Percentiles rank a stretch among this genome's conserved stretches.
These are phyloP conservation scores for Galerucella pusilla DNA, from an alignment of 2,888 invertebrate genomes.

Conservation along the genomic window DNA sequence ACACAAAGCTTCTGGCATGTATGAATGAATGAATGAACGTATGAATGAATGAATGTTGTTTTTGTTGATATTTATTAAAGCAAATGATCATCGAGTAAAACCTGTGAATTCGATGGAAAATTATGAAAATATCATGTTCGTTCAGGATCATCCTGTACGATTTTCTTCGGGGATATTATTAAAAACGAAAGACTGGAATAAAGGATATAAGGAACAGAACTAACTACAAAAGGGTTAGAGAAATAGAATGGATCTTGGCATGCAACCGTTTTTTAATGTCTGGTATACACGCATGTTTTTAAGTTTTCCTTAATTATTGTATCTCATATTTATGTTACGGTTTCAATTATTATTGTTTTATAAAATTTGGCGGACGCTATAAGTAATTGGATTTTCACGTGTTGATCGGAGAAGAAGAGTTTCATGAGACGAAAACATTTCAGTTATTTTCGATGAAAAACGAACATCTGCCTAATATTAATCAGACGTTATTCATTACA, in stretches of 20 bases:
- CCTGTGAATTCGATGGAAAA: slow-evolving; percentile 1
- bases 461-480: slow-evolving; percentile 6
- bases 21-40: no score
- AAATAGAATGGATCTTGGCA: slow-evolving; percentile 51
- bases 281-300: slow-evolving; percentile 64
- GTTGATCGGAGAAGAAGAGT: slow-evolving; percentile 35
- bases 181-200: slow-evolving; percentile 43
- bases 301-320: slow-evolving; percentile 55
- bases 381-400: slow-evolving; percentile 56
- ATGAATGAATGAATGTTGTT: no score
- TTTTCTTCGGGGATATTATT: slow-evolving; percentile 44
- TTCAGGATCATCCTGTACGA: slow-evolving; percentile 23
- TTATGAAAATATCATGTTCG: not conserved
- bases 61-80: no score
- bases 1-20: no score
- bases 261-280: slow-evolving; percentile 62
- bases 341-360: slow-evolving; percentile 54
- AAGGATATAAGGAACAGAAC: slow-evolving; percentile 45
- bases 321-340: slow-evolving; percentile 55
- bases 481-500: slow-evolving; percentile 1
- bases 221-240: slow-evolving; percentile 51
- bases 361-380: slow-evolving; percentile 53
- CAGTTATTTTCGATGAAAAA: slow-evolving; percentile 11
- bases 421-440: slow-evolving; percentile 32
- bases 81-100: not conserved